Percentiles rank a stretch among this genome's conserved stretches.
Evolutionary conservation across 2,888 invertebrate species (phyloP).

Genomic region (Orthosia gracilis): DNA sequence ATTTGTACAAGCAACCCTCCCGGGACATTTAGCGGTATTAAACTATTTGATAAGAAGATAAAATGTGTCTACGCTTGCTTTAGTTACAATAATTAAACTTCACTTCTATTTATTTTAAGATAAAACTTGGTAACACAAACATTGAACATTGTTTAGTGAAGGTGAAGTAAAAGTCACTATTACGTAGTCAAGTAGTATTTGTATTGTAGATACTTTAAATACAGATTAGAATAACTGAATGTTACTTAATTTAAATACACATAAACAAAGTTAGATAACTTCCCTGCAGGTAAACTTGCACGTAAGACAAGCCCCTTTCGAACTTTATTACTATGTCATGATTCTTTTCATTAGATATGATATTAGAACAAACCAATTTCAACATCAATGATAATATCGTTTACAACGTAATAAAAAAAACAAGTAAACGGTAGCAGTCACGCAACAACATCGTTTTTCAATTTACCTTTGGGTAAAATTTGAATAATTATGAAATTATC

Average conservation of each 20-base stretch:
- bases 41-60: conserved; percentile 77
- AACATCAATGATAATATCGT: conserved; percentile 62
- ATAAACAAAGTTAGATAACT: conserved; percentile 55
- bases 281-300: conserved; percentile 20
- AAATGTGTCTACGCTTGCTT: conserved; percentile 52
- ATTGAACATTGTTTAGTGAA: conserved; percentile 41
- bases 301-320: conserved; percentile 54
- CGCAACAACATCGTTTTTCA: conserved; percentile 71
- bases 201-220: conserved; percentile 15
- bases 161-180: conserved; percentile 67
- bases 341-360: conserved; percentile 57
- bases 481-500: conserved; percentile 68
- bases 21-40: conserved; percentile 72
- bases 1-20: conserved; percentile 70
- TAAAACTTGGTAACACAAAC: conserved; percentile 48
- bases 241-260: background rate
- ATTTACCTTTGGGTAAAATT: conserved; percentile 64
- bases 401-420: conserved; percentile 68
- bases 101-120: conserved; percentile 58
- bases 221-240: conserved; percentile 20
- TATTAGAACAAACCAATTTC: conserved; percentile 60
- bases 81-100: conserved; percentile 52
- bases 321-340: conserved; percentile 70
- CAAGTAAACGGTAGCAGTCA: conserved; percentile 74
- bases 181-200: conserved; percentile 28